These are phyloP conservation scores for Pachypanchax playfairii DNA, from an alignment of 2,113 vertebrate genomes.

Conservation along the genomic window DNA sequence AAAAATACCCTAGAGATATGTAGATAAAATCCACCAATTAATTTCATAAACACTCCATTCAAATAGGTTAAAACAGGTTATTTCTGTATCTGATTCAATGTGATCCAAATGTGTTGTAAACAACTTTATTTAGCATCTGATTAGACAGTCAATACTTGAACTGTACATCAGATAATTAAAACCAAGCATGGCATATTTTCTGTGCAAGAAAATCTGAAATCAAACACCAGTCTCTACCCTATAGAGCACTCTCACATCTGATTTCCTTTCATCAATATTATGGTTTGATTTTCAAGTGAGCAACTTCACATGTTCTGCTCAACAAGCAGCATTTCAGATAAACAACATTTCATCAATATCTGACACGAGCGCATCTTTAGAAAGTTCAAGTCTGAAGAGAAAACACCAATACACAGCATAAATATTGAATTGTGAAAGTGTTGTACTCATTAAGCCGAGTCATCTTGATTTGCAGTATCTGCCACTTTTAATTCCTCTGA, in stretches of 20 bases:
- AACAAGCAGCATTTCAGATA: slow-evolving; percentile 16
- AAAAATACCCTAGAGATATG: no score
- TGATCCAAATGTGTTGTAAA: no score
- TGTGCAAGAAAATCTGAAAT: no score
- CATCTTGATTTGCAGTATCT: neutral
- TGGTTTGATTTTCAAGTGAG: slow-evolving; percentile 28
- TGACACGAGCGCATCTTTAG: slow-evolving; percentile 8
- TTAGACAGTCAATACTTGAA: no score
- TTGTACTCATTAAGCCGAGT: neutral
- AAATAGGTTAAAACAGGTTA: no score
- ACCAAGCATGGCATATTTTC: no score
- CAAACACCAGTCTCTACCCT: neutral
- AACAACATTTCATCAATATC: slow-evolving; percentile 36
- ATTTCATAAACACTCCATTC: no score
- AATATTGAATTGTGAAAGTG: neutral
- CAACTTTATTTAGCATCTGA: no score
- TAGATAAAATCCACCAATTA: no score
- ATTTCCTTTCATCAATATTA: slow-evolving; percentile 14
- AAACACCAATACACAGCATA: neutral
- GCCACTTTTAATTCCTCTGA: neutral
- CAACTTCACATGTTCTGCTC: slow-evolving; percentile 21
- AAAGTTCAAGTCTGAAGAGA: neutral
- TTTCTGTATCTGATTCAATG: no score
- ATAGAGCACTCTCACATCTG: neutral
- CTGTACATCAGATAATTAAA: no score